Base-by-base conservation (phyloP, 2,797 vertebrate species). In the Potorous gilbertii region DNA sequence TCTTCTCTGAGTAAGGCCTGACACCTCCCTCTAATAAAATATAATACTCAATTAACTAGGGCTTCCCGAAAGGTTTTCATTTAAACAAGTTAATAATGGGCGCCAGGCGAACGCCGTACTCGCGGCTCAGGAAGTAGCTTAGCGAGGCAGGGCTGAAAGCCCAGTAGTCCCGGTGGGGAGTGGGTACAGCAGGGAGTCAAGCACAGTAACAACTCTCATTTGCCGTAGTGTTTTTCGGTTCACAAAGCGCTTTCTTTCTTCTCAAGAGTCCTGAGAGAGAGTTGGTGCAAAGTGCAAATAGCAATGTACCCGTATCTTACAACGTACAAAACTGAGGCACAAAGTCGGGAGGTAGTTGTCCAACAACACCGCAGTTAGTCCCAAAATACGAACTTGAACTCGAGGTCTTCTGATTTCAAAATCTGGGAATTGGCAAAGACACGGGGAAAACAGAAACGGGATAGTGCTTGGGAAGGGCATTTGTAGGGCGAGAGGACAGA, bases 11-110 rank as follows among this genome's bases (percentile, higher is more conserved):
- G 96, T 96, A 98, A 98, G 97, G 97, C 97, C 93, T 96, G 98
- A 98, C 97, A 98, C 97, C 97, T 98, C 98, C 97, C 97, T 97
- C 97, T 98, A 97, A 96, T 97, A 98, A 98, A 98, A 97, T 95
- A 95, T 97, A 98, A 97, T 98, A 97, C 97, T 98, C 98, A 97
- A 97, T 98, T 98, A 97, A 97, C 97, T 98, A 96, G 96, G 97
- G 97, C 97, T 98, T 97, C 97, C 97, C 96, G 96, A 97, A 97
- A 87, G 98, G 97, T 94, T 97, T 97, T 98, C 98, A 98, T 98
- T 97, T 97, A 97, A 98, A 98, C 97, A 96, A 97, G 96, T 96
- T 97, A 97, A 98, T 97, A 97, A 97, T 96, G 97, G 97, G 97
- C 81, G 96, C 97, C 97, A 94, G 98, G 96, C 97, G 97, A 96